phyloP scores from a whole-genome alignment of 2,888 invertebrate genomes.

The Ichneumoninae sp. region DNA sequence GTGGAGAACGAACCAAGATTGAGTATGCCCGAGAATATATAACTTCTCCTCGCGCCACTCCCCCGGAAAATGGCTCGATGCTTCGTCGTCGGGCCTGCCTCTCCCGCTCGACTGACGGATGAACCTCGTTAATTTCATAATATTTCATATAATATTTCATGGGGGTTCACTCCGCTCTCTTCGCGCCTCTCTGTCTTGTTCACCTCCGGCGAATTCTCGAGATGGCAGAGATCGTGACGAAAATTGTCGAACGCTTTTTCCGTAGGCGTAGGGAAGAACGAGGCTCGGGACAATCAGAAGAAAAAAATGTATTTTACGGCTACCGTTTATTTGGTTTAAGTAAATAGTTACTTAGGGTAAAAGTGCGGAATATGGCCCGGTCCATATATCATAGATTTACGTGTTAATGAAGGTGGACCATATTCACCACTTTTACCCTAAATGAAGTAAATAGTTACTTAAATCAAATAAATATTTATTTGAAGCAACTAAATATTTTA shows the following conservation, averaged over 20 bases:
- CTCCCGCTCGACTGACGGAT: constrained; percentile 74
- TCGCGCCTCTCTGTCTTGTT: constrained; percentile 49
- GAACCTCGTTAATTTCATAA: constrained; percentile 80
- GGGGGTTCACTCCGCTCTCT: constrained; percentile 43
- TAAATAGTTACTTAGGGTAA: too few species aligned
- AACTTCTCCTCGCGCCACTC: constrained; percentile 69
- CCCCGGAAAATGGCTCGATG: constrained; percentile 70
- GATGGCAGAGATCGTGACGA: constrained; percentile 24
- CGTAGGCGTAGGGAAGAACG: background rate
- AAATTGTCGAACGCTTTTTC: constrained; percentile 48
- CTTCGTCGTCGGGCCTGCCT: constrained; percentile 70
- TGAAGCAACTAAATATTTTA: too few species aligned
- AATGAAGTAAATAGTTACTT: too few species aligned
- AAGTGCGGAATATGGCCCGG: too few species aligned
- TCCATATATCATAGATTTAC: too few species aligned
- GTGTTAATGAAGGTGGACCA: too few species aligned
- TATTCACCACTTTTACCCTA: too few species aligned
- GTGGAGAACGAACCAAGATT: constrained; percentile 73
- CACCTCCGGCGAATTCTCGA: constrained; percentile 30
- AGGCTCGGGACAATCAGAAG: background rate
- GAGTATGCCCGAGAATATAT: constrained; percentile 72
- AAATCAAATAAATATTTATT: too few species aligned
- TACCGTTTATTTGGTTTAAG: too few species aligned
- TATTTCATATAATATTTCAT: constrained; percentile 77
- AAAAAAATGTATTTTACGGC: too few species aligned